These are phyloP conservation scores for Rotaria socialis DNA, from an alignment of 2,888 invertebrate genomes.

Conservation along the genomic window DNA sequence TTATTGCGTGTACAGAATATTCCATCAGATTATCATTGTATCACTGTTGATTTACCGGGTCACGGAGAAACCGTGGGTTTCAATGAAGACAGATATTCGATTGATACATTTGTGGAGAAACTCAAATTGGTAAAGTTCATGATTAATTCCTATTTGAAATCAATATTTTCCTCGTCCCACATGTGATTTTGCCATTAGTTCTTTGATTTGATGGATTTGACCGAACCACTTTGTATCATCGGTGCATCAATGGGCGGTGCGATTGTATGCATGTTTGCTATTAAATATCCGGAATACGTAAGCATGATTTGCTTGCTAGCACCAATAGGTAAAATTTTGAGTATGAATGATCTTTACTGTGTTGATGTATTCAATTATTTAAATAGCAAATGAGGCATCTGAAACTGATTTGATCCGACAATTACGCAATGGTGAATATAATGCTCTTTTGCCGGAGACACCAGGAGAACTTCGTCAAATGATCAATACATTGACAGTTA, in stretches of 20 bases:
- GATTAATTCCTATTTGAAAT: too few species aligned
- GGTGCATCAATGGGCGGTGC: slow-evolving; percentile 2
- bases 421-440: background rate
- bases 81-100: background rate
- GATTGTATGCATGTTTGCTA: background rate
- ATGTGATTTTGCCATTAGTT: background rate
- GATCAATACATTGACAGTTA: too few species aligned
- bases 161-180: too few species aligned
- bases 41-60: background rate
- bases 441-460: background rate
- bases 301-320: background rate
- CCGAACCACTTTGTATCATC: background rate
- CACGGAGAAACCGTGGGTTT: background rate
- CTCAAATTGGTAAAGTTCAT: background rate
- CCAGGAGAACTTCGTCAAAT: too few species aligned
- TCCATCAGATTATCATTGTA: background rate
- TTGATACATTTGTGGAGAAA: background rate
- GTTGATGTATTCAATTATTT: background rate
- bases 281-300: background rate
- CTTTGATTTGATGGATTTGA: background rate
- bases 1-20: background rate
- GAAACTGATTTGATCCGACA: background rate
- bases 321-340: background rate
- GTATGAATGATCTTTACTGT: background rate
- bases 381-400: background rate